A percentile compares a stretch with the other conserved stretches of the same genome.
phyloP scores from a whole-genome alignment of 1,140 invertebrate species.

The Bactericera cockerelli region DNA sequence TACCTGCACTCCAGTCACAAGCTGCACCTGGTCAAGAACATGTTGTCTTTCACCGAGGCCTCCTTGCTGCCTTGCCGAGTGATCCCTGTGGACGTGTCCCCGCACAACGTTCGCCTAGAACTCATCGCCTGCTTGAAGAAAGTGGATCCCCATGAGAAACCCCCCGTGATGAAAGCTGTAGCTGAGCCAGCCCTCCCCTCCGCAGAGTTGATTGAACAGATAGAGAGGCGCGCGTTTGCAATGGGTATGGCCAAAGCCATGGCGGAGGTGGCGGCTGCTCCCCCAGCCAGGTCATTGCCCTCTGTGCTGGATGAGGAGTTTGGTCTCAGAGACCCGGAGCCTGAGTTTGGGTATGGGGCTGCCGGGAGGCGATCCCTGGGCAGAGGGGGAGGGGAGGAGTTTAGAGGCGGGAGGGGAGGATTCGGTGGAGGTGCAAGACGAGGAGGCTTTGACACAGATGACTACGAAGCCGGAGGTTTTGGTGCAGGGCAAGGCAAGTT shows the following conservation, averaged over 20 bases:
- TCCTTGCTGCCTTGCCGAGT: neutral
- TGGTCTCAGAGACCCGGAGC: too few species aligned
- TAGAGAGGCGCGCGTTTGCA: constrained; percentile 1
- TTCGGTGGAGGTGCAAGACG: neutral
- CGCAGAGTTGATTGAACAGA: neutral
- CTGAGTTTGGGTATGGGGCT: too few species aligned
- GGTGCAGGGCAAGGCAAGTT: neutral
- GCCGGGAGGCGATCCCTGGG: too few species aligned
- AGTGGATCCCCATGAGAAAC: neutral
- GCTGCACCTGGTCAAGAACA: neutral
- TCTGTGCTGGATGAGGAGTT: too few species aligned
- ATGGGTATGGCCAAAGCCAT: constrained; percentile 3
- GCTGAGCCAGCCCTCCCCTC: neutral
- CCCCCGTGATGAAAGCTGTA: too few species aligned
- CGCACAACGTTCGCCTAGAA: neutral
- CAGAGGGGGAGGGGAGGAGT: neutral
- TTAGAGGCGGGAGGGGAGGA: neutral
- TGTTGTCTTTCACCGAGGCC: neutral
- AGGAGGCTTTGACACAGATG: too few species aligned
- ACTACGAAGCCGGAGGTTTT: neutral
- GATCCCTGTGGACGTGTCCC: neutral
- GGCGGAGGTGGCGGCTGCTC: neutral
- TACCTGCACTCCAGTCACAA: constrained; percentile 6
- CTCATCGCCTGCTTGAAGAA: neutral
- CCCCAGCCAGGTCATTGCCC: too few species aligned